Evolutionary conservation across 2,113 vertebrate species (phyloP).

Genomic region (Lates calcarifer): DNA sequence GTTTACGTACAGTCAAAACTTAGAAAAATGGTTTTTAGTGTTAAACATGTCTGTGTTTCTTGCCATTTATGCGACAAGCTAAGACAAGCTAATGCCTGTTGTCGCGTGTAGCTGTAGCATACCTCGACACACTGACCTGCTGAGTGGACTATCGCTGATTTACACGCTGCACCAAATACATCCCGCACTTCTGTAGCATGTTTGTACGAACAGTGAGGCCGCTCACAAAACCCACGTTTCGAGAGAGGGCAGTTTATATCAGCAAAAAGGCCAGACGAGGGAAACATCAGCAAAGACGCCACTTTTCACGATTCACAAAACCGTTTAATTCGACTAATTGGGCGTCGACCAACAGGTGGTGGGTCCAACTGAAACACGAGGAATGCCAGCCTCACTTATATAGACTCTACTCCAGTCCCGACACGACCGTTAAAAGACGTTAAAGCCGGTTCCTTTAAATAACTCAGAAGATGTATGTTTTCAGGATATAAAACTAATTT

Average conservation of each 20-base stretch:
- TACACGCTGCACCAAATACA: background rate
- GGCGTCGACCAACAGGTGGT: accelerated
- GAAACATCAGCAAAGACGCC: constrained; percentile 73
- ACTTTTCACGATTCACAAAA: too few species aligned
- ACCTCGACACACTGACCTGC: constrained; percentile 65
- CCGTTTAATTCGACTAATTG: background rate
- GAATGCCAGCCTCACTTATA: constrained; percentile 25
- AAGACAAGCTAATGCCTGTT: background rate
- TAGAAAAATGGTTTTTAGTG: too few species aligned
- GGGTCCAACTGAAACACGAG: accelerated
- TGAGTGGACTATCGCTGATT: constrained; percentile 17
- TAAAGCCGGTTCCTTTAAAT: background rate
- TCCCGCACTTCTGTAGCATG: constrained; percentile 48
- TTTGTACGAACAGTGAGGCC: constrained; percentile 77
- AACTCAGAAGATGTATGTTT: background rate
- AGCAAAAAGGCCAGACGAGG: constrained; percentile 70
- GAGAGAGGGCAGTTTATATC: constrained; percentile 67
- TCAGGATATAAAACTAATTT: background rate
- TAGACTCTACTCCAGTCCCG: background rate
- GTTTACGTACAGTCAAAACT: background rate
- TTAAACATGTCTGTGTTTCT: too few species aligned
- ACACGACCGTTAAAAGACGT: background rate
- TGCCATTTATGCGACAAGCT: background rate
- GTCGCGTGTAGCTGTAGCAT: background rate
- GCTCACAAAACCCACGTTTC: constrained; percentile 40